phyloP scores from a whole-genome alignment of 2,888 invertebrate species.

The Melanophora roralis region DNA sequence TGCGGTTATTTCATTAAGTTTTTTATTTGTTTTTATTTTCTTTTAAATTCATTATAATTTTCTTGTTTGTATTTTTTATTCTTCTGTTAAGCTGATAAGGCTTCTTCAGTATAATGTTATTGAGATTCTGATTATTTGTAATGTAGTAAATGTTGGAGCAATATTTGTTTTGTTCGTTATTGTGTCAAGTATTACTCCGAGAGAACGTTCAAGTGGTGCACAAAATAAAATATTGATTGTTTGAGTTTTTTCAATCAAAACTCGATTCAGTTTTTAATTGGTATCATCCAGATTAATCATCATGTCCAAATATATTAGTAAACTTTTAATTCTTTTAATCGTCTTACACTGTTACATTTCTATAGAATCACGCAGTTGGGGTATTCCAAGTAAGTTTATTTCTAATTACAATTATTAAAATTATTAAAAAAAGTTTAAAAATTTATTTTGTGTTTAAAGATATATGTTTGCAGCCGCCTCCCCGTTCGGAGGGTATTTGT shows the following conservation, averaged over 20 bases:
- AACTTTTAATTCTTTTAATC: constrained; percentile 31
- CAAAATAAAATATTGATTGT: constrained; percentile 25
- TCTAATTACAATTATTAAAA: neutral
- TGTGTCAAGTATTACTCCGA: constrained; percentile 47
- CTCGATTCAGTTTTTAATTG: constrained; percentile 40
- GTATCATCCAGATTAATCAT: constrained; percentile 47
- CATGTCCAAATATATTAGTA: constrained; percentile 41
- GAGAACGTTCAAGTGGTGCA: neutral
- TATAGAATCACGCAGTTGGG: constrained; percentile 60
- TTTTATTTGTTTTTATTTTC: neutral
- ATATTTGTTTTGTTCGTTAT: constrained; percentile 39
- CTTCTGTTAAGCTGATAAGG: constrained; percentile 36
- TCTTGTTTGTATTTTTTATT: constrained; percentile 9
- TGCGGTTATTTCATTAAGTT: constrained; percentile 30
- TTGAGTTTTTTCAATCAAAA: neutral
- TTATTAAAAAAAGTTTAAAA: neutral
- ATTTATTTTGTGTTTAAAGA: constrained; percentile 63
- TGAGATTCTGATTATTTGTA: constrained; percentile 34
- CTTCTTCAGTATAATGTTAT: constrained; percentile 2
- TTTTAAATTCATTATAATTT: constrained; percentile 14
- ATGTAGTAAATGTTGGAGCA: constrained; percentile 40
- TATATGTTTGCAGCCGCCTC: constrained; percentile 72
- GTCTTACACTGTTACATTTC: constrained; percentile 11
- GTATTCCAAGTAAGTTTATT: constrained; percentile 64
- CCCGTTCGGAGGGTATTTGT: constrained; percentile 72